Evolutionary conservation across 2,113 vertebrate species (phyloP).

Genomic region (Eulacestoma nigropectus): DNA sequence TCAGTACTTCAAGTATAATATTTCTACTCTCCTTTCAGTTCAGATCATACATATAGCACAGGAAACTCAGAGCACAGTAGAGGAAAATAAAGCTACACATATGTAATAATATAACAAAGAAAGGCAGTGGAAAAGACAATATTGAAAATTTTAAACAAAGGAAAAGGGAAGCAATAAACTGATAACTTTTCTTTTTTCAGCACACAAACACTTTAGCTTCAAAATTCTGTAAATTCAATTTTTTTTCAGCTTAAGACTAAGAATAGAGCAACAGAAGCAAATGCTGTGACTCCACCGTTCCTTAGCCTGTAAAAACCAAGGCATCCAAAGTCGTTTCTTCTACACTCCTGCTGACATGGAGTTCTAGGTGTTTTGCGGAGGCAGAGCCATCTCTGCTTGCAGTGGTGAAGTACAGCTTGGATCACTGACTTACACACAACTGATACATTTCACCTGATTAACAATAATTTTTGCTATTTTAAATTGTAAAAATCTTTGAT

Average conservation of each 20-base stretch:
- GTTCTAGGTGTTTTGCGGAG: neutral
- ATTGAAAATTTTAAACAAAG: neutral
- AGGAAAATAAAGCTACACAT: neutral
- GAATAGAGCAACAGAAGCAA: neutral
- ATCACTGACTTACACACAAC: neutral
- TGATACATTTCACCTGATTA: neutral
- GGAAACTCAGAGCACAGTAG: neutral
- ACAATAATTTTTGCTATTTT: neutral
- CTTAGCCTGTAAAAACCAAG: neutral
- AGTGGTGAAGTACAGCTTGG: neutral
- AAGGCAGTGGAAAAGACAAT: neutral
- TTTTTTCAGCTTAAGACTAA: neutral
- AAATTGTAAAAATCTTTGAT: neutral
- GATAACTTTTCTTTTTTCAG: neutral
- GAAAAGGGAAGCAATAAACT: neutral
- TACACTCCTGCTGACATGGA: fast-evolving
- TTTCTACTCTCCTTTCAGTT: neutral
- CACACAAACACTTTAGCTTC: neutral
- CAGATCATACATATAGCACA: neutral
- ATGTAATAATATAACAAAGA: neutral
- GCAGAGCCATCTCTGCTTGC: neutral
- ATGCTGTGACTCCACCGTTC: neutral
- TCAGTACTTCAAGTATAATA: neutral
- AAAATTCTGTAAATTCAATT: neutral
- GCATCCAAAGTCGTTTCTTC: neutral